Evolutionary conservation across 1,140 invertebrate species (phyloP).

Genomic region (Zaprionus nigranus): DNA sequence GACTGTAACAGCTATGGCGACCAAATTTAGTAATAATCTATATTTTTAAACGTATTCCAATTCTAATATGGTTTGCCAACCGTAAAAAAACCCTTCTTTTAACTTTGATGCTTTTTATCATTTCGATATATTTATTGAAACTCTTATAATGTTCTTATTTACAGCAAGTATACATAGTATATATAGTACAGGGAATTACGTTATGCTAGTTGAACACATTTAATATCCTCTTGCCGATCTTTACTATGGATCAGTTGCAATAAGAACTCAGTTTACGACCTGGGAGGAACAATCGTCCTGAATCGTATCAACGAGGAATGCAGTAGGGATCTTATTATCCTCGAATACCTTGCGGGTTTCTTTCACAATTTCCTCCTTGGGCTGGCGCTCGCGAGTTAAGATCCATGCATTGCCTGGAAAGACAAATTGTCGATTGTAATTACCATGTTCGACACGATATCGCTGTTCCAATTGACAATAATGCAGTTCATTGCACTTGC

Average conservation of each 20-base stretch:
- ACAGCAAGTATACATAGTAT: no score
- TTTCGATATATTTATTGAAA: neutral
- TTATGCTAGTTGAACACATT: neutral
- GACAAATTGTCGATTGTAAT: constrained; percentile 30
- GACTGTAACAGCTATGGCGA: no score
- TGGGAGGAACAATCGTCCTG: constrained; percentile 34
- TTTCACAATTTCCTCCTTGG: constrained; percentile 37
- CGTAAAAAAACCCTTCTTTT: no score
- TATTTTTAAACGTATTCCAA: no score
- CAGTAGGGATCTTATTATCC: constrained; percentile 57
- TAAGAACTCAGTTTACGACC: neutral
- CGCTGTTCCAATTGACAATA: constrained; percentile 24
- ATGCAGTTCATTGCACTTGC: constrained; percentile 49
- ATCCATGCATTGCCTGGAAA: constrained; percentile 74
- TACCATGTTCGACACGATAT: constrained; percentile 26
- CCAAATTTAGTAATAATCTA: no score
- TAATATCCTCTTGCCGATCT: neutral
- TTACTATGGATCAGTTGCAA: neutral
- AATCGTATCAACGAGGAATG: constrained; percentile 59
- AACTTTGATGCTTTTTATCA: no score
- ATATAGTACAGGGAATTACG: neutral
- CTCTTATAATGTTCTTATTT: no score
- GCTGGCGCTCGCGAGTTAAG: constrained; percentile 68
- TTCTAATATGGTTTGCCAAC: no score
- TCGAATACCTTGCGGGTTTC: constrained; percentile 60